phyloP scores from a whole-genome alignment of 2,113 vertebrate species.

The Centrocercus urophasianus region DNA sequence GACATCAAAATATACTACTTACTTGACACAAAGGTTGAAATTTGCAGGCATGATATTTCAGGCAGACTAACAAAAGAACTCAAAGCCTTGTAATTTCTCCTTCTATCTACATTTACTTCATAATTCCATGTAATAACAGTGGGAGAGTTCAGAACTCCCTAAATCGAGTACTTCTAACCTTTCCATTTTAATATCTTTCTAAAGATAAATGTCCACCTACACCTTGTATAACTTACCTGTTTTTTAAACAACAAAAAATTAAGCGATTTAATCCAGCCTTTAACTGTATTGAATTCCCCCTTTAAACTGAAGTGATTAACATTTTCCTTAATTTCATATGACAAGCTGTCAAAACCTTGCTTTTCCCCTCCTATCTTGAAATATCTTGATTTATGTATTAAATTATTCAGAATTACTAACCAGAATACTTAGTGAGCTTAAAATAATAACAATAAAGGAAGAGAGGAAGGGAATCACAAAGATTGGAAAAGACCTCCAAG shows the following conservation, averaged over 20 bases:
- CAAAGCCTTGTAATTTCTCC: neutral
- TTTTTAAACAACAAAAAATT: neutral
- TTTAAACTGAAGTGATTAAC: neutral
- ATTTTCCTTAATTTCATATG: constrained; percentile 34
- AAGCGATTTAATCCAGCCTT: neutral
- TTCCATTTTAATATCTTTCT: neutral
- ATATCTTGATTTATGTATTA: neutral
- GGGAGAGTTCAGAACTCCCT: neutral
- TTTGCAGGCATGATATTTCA: neutral
- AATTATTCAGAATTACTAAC: constrained; percentile 9
- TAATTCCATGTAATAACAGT: neutral
- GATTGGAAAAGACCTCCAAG: too few species aligned
- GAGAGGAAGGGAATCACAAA: too few species aligned
- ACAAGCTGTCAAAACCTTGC: constrained; percentile 11
- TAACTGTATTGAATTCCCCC: neutral
- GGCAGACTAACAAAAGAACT: neutral
- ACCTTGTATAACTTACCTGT: neutral
- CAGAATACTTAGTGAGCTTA: neutral
- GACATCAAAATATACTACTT: neutral
- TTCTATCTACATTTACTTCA: neutral
- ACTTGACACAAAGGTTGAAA: neutral
- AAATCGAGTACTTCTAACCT: neutral
- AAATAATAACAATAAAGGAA: fast-evolving
- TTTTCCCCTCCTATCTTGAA: neutral
- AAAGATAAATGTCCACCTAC: neutral